phyloP scores from a whole-genome alignment of 2,113 vertebrate genomes.

The Caretta caretta region DNA sequence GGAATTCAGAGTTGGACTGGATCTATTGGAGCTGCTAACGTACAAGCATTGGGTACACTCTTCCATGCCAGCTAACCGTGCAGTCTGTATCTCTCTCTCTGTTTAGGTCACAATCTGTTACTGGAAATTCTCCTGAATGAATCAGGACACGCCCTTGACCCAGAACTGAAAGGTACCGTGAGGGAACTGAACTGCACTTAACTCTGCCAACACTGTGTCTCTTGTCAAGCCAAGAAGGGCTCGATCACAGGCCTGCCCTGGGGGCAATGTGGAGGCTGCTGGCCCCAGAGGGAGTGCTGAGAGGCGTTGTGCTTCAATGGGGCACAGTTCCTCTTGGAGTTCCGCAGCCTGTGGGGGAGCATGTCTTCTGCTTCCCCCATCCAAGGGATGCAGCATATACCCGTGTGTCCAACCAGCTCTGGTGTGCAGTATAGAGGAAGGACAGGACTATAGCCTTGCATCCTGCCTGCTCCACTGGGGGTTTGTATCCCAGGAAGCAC shows the following conservation, averaged over 20 bases:
- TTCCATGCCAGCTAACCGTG: neutral
- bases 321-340: neutral
- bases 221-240: neutral
- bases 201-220: neutral
- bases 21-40: neutral
- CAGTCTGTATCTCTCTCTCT: neutral
- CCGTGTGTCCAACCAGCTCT: neutral
- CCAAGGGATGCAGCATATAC: neutral
- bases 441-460: neutral
- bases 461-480: neutral
- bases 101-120: neutral
- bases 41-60: neutral
- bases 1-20: neutral
- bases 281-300: neutral
- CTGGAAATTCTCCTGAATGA: neutral
- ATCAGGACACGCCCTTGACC: neutral
- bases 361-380: neutral
- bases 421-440: neutral
- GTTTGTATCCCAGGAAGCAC: neutral
- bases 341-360: neutral
- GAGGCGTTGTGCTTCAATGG: neutral
- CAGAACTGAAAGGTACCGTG: neutral
- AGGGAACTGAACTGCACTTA: too few relatives aligned
- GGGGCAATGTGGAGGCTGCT: neutral
- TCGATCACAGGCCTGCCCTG: neutral